These are phyloP conservation scores for Hippopotamus amphibius DNA, from an alignment of 2,113 vertebrate genomes.

Conservation along the genomic window DNA sequence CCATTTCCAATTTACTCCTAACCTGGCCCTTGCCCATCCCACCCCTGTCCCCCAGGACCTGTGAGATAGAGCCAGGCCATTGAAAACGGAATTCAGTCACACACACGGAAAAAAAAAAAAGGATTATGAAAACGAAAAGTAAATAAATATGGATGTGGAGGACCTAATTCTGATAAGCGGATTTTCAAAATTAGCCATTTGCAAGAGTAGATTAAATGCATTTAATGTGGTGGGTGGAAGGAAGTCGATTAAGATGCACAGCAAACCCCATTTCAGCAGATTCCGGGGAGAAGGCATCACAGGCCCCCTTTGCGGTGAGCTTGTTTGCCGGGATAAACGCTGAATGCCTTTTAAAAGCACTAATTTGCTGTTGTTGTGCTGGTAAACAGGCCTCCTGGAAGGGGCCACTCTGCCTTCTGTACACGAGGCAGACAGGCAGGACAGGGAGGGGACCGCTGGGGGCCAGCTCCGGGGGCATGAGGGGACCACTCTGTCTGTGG, in stretches of 20 bases:
- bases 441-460: background rate
- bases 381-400: slow-evolving; percentile 75
- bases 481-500: background rate
- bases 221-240: slow-evolving; percentile 74
- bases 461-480: accelerated
- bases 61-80: slow-evolving; percentile 62
- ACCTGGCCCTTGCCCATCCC: background rate
- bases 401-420: slow-evolving; percentile 65
- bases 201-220: slow-evolving; percentile 86
- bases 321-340: background rate
- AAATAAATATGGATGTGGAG: slow-evolving; percentile 89
- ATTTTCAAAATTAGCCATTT: slow-evolving; percentile 91
- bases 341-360: slow-evolving; percentile 69
- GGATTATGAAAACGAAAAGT: slow-evolving; percentile 88
- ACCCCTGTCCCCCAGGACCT: background rate
- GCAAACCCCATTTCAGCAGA: slow-evolving; percentile 70
- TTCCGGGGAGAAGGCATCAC: slow-evolving; percentile 54
- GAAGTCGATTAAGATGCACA: slow-evolving; percentile 70
- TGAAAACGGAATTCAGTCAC: slow-evolving; percentile 55
- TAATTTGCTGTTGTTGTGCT: slow-evolving; percentile 75
- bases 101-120: background rate
- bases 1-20: background rate
- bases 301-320: slow-evolving; percentile 46
- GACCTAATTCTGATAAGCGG: slow-evolving; percentile 89
- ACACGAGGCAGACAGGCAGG: background rate